Conservation (phyloP, 2,797 vertebrate species). For the Rhodeus uyekii region DNA sequence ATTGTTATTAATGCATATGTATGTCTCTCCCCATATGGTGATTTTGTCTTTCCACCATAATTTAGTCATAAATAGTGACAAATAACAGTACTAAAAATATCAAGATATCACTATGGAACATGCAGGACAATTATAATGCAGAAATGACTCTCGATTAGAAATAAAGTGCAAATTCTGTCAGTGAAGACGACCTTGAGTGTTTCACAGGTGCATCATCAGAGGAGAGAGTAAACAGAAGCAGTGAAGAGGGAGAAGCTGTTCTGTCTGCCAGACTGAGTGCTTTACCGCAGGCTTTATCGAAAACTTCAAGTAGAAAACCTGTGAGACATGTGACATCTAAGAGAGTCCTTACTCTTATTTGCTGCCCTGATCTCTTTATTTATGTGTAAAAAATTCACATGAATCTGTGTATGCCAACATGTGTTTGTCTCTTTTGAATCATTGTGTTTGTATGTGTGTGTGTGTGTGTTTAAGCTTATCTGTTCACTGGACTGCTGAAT, state of each 20-base stretch:
- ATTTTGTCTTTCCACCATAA: not conserved
- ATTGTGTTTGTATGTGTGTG: not conserved
- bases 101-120: not conserved
- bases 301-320: not conserved
- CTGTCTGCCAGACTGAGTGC: not conserved
- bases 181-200: not conserved
- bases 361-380: not conserved
- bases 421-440: not conserved
- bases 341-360: not conserved
- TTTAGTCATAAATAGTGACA: not conserved
- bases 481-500: constrained; percentile 5
- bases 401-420: not conserved
- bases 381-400: not conserved
- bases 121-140: not conserved
- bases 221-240: too few species aligned
- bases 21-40: not conserved
- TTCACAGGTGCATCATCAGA: not conserved
- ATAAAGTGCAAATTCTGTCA: not conserved
- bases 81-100: too few species aligned
- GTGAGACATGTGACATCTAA: not conserved
- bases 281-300: not conserved
- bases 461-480: not conserved
- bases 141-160: not conserved
- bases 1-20: not conserved
- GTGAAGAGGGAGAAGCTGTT: not conserved